Conservation (phyloP, 2,888 invertebrate species). For the Synanthedon andrenaeformis region DNA sequence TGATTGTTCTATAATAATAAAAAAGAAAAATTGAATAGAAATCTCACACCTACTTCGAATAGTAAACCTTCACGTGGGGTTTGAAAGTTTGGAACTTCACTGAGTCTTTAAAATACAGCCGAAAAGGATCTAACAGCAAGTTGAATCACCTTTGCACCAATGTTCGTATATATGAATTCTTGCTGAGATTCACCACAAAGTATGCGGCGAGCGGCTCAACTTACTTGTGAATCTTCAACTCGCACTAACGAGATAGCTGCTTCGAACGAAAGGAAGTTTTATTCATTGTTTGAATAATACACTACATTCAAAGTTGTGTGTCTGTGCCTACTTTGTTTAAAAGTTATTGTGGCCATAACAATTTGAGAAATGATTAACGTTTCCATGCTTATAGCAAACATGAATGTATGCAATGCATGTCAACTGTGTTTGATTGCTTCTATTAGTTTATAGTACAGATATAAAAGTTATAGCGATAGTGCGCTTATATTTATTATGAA, state of each 20-base stretch:
- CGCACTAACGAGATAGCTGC: slow-evolving; percentile 21
- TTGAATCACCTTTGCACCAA: background rate
- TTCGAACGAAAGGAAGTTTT: slow-evolving; percentile 46
- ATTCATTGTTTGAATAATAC: slow-evolving; percentile 44
- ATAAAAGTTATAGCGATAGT: too few relatives aligned
- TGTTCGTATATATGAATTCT: background rate
- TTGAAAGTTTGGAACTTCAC: too few relatives aligned
- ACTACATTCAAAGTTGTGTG: slow-evolving; percentile 18
- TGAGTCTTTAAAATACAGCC: too few relatives aligned
- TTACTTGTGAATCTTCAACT: slow-evolving; percentile 38
- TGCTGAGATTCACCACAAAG: slow-evolving; percentile 3
- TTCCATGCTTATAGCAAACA: background rate
- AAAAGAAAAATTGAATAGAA: too few relatives aligned
- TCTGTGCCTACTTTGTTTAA: slow-evolving; percentile 14
- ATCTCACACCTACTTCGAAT: too few relatives aligned
- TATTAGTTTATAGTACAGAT: too few relatives aligned
- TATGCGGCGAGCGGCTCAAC: slow-evolving; percentile 16
- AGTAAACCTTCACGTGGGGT: too few relatives aligned
- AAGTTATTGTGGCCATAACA: slow-evolving; percentile 4
- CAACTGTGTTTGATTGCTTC: too few relatives aligned
- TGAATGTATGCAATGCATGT: too few relatives aligned
- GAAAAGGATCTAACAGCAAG: background rate
- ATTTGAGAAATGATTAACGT: background rate
- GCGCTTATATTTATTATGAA: too few relatives aligned
- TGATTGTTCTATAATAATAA: too few relatives aligned